Conservation (phyloP, 2,113 vertebrate species). For the Pyxicephalus adspersus region DNA sequence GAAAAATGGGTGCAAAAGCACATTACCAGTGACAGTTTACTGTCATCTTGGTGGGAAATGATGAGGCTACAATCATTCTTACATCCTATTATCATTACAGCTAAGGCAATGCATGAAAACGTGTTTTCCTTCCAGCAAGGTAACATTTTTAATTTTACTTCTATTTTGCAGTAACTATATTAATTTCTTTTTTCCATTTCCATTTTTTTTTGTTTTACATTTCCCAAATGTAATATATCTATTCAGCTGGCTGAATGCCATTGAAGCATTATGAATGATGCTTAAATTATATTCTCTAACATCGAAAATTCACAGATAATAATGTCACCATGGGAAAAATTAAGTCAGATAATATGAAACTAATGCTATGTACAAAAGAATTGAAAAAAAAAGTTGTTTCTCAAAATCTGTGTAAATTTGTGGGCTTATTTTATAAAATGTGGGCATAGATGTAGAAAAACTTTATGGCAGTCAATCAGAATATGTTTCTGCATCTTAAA, state of each 20-base stretch:
- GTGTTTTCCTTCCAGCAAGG: constrained; percentile 13
- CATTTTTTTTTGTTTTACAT: constrained; percentile 21
- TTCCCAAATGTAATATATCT: constrained; percentile 37
- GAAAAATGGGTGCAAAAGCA: constrained; percentile 30
- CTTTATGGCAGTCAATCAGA: too few species aligned
- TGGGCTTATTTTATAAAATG: too few species aligned
- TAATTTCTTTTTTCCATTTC: not conserved
- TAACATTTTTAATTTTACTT: constrained; percentile 38
- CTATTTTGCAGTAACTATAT: constrained; percentile 2
- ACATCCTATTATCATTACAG: constrained; percentile 33
- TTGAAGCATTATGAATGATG: constrained; percentile 48
- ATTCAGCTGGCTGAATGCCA: constrained; percentile 22
- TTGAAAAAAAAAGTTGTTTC: too few species aligned
- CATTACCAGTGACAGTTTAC: constrained; percentile 52
- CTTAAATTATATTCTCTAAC: constrained; percentile 34
- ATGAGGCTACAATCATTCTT: constrained; percentile 13
- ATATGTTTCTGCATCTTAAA: too few species aligned
- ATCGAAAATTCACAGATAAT: constrained; percentile 32
- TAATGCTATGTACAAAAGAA: too few species aligned
- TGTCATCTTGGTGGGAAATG: constrained; percentile 35
- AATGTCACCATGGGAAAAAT: constrained; percentile 37
- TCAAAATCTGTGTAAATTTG: too few species aligned
- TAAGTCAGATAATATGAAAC: constrained; percentile 10
- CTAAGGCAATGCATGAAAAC: constrained; percentile 2
- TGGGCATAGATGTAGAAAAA: too few species aligned